Evolutionary conservation across 2,113 vertebrate genomes (phyloP).

Genomic region (Gobiocypris rarus): DNA sequence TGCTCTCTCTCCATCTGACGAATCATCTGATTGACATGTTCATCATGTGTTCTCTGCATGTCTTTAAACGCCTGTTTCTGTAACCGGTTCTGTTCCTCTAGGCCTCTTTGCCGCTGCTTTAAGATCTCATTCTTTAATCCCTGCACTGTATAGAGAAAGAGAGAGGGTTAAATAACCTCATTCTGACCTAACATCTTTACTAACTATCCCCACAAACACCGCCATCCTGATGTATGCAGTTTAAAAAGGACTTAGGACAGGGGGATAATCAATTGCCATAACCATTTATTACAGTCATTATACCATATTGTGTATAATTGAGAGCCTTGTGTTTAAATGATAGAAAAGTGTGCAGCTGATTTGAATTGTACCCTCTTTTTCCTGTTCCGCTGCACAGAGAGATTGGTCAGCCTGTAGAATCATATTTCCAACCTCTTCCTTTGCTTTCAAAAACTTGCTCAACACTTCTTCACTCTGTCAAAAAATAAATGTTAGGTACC

Average conservation of each 20-base stretch:
- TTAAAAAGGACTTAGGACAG: too few relatives aligned
- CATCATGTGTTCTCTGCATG: constrained; percentile 41
- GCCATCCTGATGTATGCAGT: too few relatives aligned
- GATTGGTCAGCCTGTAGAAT: constrained; percentile 50
- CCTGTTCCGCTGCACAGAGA: constrained; percentile 46
- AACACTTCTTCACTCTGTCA: constrained; percentile 53
- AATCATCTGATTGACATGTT: constrained; percentile 33
- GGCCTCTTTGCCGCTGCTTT: constrained; percentile 20
- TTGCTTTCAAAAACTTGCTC: constrained; percentile 42
- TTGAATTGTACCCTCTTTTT: constrained; percentile 47
- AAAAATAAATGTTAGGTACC: not conserved
- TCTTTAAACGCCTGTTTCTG: not conserved
- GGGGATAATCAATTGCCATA: not conserved
- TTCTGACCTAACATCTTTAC: not conserved
- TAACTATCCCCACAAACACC: too few relatives aligned
- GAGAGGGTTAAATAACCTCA: not conserved
- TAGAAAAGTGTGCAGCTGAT: not conserved
- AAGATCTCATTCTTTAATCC: constrained; percentile 26
- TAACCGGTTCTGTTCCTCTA: constrained; percentile 36
- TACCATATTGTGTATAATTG: not conserved
- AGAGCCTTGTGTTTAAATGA: not conserved
- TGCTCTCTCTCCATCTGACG: constrained; percentile 40
- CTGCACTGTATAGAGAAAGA: constrained; percentile 38
- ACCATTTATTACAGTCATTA: not conserved
- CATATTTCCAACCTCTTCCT: constrained; percentile 33